Evolutionary conservation across 2,797 vertebrate species (phyloP), one percentile per base, ranked within the genome.

Genomic region (Leucoraja ocellata): DNA sequence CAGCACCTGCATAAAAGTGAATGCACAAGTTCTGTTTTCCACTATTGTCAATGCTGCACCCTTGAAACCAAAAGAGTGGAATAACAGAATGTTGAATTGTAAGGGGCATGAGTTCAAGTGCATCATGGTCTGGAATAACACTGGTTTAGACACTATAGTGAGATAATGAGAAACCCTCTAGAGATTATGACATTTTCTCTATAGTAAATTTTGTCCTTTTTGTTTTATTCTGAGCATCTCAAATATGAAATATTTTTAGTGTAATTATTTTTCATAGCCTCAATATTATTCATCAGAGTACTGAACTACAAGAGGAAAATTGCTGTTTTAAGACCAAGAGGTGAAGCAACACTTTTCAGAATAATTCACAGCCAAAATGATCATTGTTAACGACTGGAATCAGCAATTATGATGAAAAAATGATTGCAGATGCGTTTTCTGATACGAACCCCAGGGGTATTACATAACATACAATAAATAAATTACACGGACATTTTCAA

Each of bases 271-370:
- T 46, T 92, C 71, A 92, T 92, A 92, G 90, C 71, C 90, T 92
- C 90, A 92, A 92, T 92, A 92, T 92, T 92, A 92, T 92, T 92
- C 90, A 92, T 92, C 90, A 92, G 39, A 76, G 36, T 76, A 46
- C 90, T 92, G 90, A 76, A 92, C 90, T 92, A 92, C 65, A 92
- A 92, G 90, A 92, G 90, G 90, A 92, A 92, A 92, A 92, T 92
- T 92, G 54, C 71, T 25, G 90, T 92, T 74, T 92, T 92, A 92
- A 71, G 90, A 92, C 90, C 90, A 92, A 92, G 71, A 92, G 90
- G 90, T 92, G 90, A 92, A 92, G 90, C 90, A 92, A 92, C 90
- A 92, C 90, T 92, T 92, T 92, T 92, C 90, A 92, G 65, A 92
- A 92, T 92, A 76, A 92, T 92, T 92, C 71, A 54, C 90, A 92